Conservation (phyloP, 1,140 invertebrate genomes). For the Drosophila ercepeae region DNA sequence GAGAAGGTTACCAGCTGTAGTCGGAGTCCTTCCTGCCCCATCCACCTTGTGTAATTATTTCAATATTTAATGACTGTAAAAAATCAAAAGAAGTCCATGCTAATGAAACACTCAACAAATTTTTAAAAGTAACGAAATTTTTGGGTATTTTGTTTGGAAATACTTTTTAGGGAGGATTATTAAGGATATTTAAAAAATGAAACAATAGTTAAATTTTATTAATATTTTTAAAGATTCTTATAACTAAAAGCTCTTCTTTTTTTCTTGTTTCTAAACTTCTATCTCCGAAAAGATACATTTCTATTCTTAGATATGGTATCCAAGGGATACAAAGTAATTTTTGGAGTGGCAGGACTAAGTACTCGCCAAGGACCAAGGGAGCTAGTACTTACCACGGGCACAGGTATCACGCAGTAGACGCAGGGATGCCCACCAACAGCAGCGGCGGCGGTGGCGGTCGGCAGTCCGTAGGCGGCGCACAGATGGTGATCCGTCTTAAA, state of each 20-base stretch:
- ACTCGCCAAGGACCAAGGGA: background rate
- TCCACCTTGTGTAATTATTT: constrained; percentile 56
- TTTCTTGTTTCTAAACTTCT: background rate
- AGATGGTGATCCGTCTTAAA: constrained; percentile 83
- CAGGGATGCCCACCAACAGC: constrained; percentile 82
- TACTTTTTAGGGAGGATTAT: too few relatives aligned
- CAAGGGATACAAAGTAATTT: background rate
- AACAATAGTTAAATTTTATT: too few relatives aligned
- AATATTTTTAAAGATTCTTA: too few relatives aligned
- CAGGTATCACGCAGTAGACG: constrained; percentile 81
- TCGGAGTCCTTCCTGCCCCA: background rate
- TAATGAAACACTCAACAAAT: constrained; percentile 29
- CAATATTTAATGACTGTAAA: constrained; percentile 69
- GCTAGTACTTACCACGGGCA: constrained; percentile 76
- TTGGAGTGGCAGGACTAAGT: background rate
- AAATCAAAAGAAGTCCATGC: constrained; percentile 44
- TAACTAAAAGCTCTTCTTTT: too few relatives aligned
- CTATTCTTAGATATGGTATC: background rate
- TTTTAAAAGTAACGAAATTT: background rate
- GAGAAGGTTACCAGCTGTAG: constrained; percentile 29
- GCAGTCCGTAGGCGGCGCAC: constrained; percentile 77
- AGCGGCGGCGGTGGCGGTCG: constrained; percentile 68
- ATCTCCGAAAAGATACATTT: background rate
- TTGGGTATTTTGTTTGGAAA: too few relatives aligned
- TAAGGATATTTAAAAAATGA: too few relatives aligned